phyloP scores from a whole-genome alignment of 2,797 vertebrate species.

The Nyctibius grandis region DNA sequence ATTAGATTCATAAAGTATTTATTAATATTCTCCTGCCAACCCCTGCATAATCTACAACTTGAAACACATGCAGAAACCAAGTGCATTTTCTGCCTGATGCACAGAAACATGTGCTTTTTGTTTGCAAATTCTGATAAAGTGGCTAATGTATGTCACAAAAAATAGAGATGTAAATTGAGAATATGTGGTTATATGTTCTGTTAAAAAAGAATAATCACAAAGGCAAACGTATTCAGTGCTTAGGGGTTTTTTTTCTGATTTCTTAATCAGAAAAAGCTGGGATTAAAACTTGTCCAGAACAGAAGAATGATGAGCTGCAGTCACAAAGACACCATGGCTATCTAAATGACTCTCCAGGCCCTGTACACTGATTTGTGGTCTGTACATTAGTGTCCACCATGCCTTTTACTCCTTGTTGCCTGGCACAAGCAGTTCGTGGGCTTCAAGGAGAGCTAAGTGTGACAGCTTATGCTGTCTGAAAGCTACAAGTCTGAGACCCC shows the following conservation, averaged over 20 bases:
- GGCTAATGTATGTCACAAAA: neutral
- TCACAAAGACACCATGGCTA: neutral
- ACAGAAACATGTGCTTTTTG: neutral
- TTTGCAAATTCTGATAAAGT: neutral
- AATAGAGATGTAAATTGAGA: neutral
- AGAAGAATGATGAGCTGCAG: neutral
- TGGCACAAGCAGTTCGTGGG: neutral
- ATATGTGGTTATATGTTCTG: neutral
- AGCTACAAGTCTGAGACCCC: neutral
- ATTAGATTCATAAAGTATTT: neutral
- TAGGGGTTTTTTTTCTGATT: neutral
- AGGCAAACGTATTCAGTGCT: neutral
- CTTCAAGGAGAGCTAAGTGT: neutral
- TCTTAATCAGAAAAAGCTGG: neutral
- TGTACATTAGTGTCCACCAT: neutral
- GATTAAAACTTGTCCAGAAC: neutral
- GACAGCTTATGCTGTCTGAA: neutral
- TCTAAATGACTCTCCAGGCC: neutral
- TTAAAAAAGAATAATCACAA: neutral
- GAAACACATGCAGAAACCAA: neutral
- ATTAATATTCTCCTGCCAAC: neutral
- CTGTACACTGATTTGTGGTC: neutral
- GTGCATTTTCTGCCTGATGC: neutral
- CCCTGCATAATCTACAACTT: neutral
- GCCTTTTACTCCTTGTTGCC: neutral